These are phyloP conservation scores for Neosilurus mollespiculum DNA, from an alignment of 2,797 vertebrate species.

Conservation along the genomic window DNA sequence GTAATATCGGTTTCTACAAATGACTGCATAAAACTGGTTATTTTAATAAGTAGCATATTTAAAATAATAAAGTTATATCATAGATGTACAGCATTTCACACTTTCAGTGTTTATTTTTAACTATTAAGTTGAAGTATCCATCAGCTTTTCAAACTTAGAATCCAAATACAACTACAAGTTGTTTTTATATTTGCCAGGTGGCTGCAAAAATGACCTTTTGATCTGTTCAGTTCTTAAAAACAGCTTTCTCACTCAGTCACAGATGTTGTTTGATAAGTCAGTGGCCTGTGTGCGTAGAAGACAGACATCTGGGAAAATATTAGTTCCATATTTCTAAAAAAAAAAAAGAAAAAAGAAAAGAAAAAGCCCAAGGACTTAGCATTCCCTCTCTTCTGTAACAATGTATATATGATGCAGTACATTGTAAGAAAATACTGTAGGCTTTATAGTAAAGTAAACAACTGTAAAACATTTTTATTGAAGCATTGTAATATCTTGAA, in stretches of 20 bases:
- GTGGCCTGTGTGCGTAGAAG: constrained; percentile 24
- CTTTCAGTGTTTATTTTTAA: not conserved
- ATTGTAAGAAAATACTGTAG: not conserved
- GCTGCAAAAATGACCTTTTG: constrained; percentile 44
- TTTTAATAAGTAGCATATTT: not conserved
- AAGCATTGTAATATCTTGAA: too few species aligned
- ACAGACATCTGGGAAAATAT: constrained; percentile 28
- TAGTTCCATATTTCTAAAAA: not conserved
- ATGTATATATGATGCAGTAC: not conserved
- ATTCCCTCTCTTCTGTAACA: not conserved
- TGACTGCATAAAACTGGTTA: not conserved
- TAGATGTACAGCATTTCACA: not conserved
- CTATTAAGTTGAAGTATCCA: not conserved
- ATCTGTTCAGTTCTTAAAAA: constrained; percentile 38
- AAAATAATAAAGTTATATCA: not conserved
- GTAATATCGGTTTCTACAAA: not conserved
- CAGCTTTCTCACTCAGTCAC: constrained; percentile 37
- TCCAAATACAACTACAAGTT: not conserved
- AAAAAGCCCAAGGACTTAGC: not conserved
- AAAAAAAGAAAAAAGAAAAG: too few species aligned
- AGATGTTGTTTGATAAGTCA: constrained; percentile 51
- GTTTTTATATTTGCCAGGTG: constrained; percentile 42
- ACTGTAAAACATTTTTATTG: too few species aligned
- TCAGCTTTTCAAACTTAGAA: not conserved
- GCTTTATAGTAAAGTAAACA: too few species aligned